Conservation (phyloP, 2,113 vertebrate species). For the Callorhinus ursinus region DNA sequence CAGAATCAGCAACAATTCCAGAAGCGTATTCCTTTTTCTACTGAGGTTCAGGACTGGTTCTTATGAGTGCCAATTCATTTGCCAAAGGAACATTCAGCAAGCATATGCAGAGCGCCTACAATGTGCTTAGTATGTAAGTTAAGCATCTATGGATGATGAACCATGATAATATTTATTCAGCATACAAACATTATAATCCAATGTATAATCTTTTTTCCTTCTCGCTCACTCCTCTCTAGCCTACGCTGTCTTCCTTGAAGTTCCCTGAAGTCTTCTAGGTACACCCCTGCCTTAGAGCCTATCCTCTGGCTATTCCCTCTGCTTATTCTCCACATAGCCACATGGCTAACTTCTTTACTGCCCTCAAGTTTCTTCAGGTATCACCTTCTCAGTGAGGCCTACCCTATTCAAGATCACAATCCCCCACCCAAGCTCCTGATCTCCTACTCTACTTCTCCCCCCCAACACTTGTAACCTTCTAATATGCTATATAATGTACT, state of each 20-base stretch:
- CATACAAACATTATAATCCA: background rate
- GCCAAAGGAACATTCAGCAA: slow-evolving; percentile 36
- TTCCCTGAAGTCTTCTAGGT: background rate
- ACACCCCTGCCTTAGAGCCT: background rate
- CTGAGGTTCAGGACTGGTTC: background rate
- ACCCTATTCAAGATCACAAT: background rate
- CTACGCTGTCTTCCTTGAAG: background rate
- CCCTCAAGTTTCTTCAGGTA: background rate
- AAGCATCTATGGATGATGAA: slow-evolving; percentile 26
- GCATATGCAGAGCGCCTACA: background rate
- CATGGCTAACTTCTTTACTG: background rate
- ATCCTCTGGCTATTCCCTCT: background rate
- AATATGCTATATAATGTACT: background rate
- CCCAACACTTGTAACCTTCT: background rate
- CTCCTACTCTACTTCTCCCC: background rate
- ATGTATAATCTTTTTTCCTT: background rate
- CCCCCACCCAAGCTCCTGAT: background rate
- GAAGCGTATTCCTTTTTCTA: background rate
- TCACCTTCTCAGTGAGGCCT: background rate
- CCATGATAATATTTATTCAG: background rate
- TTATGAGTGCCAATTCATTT: slow-evolving; percentile 31
- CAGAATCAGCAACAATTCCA: slow-evolving; percentile 9
- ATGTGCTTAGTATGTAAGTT: background rate
- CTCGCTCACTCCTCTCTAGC: background rate
- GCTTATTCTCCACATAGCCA: background rate